Percentiles rank a stretch among this genome's conserved stretches.
Evolutionary conservation across 2,797 vertebrate genomes (phyloP).

Genomic region (Coreius guichenoti): DNA sequence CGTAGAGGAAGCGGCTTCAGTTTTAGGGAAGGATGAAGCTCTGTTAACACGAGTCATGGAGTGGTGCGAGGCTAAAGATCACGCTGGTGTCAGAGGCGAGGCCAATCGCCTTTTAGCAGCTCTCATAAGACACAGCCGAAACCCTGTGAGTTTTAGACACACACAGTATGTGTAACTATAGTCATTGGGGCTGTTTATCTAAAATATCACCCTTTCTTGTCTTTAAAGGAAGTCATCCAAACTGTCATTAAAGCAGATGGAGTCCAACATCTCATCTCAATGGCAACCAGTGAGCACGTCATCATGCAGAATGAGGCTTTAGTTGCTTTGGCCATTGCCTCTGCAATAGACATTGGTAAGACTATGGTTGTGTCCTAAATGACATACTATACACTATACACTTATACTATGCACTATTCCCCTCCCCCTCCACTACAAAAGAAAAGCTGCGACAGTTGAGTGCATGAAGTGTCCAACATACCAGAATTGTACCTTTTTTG

Average conservation of each 20-base stretch:
- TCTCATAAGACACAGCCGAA: conserved; percentile 85
- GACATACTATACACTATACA: background rate
- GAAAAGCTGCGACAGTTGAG: background rate
- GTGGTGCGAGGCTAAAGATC: conserved; percentile 85
- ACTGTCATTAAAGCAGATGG: conserved; percentile 84
- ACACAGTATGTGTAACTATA: background rate
- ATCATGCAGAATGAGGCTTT: conserved; percentile 91
- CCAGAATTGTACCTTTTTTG: background rate
- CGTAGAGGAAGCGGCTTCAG: conserved; percentile 83
- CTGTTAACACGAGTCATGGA: conserved; percentile 83
- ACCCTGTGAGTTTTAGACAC: conserved; percentile 71
- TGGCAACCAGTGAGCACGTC: conserved; percentile 86
- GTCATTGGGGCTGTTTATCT: background rate
- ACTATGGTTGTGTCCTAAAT: background rate
- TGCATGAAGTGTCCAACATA: background rate
- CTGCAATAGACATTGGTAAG: conserved; percentile 85
- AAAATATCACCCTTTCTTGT: conserved; percentile 47
- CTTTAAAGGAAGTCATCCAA: conserved; percentile 83
- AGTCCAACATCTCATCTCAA: conserved; percentile 85
- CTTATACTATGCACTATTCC: background rate
- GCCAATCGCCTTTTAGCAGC: conserved; percentile 87
- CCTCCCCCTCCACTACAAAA: background rate
- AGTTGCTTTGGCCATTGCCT: conserved; percentile 86
- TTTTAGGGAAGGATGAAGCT: conserved; percentile 82
- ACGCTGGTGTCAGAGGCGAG: conserved; percentile 80